Evolutionary conservation across 2,888 invertebrate species (phyloP).

Genomic region (Zeuzera pyrina): DNA sequence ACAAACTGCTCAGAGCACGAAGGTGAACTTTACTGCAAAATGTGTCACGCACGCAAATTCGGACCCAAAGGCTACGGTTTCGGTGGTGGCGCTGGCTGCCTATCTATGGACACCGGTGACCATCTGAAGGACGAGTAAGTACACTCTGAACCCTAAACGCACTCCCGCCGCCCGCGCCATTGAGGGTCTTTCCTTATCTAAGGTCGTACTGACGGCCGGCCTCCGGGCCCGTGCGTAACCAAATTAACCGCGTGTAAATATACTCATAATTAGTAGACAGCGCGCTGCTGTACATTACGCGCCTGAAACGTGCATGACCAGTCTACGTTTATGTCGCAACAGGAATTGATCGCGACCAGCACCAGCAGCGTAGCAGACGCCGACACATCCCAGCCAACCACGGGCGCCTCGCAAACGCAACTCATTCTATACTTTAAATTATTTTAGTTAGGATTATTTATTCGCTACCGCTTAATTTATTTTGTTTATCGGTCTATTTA

Average conservation of each 20-base stretch:
- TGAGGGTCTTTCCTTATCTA: slow-evolving; percentile 74
- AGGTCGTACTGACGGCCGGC: slow-evolving; percentile 58
- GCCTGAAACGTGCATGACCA: slow-evolving; percentile 72
- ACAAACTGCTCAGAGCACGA: slow-evolving; percentile 99
- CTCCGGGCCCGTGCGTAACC: slow-evolving; percentile 67
- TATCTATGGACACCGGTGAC: slow-evolving; percentile 96
- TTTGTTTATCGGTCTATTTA: slow-evolving; percentile 66
- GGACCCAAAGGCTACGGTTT: slow-evolving; percentile 99
- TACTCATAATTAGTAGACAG: slow-evolving; percentile 61
- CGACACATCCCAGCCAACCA: slow-evolving; percentile 63
- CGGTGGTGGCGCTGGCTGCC: slow-evolving; percentile 97
- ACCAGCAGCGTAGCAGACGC: slow-evolving; percentile 58
- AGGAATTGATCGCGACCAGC: slow-evolving; percentile 67
- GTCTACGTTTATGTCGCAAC: slow-evolving; percentile 73
- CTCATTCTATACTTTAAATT: slow-evolving; percentile 66
- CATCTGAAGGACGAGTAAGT: slow-evolving; percentile 91
- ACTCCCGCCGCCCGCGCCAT: slow-evolving; percentile 69
- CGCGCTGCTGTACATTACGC: slow-evolving; percentile 72
- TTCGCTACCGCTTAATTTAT: slow-evolving; percentile 71
- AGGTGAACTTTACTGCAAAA: slow-evolving; percentile 96
- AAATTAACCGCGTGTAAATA: slow-evolving; percentile 72
- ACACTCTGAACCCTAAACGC: slow-evolving; percentile 37
- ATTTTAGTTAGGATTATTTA: slow-evolving; percentile 70
- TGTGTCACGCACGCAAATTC: slow-evolving; percentile 97
- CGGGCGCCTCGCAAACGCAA: slow-evolving; percentile 61